Conservation (phyloP, 1,140 invertebrate genomes). For the Theocolax elegans region DNA sequence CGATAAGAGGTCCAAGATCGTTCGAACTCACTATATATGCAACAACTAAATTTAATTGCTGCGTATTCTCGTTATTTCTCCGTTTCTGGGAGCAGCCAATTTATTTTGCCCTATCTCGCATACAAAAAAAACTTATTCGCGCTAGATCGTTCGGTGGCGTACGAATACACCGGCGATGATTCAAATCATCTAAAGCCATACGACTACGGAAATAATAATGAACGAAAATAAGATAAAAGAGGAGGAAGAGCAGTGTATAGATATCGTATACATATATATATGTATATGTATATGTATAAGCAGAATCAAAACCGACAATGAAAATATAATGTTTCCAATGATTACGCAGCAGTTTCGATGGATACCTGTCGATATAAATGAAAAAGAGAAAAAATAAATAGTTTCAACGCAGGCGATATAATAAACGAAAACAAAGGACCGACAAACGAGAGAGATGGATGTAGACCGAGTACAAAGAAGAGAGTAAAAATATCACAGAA, state of each 20-base stretch:
- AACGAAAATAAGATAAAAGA: not conserved
- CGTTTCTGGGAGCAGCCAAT: too few relatives aligned
- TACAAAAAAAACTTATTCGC: too few relatives aligned
- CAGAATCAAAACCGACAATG: constrained; percentile 30
- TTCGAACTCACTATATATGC: too few relatives aligned
- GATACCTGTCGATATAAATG: not conserved
- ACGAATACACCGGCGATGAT: too few relatives aligned
- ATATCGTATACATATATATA: not conserved
- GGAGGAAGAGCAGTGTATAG: not conserved
- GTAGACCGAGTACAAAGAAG: not conserved
- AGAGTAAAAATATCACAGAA: constrained; percentile 29
- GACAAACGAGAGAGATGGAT: constrained; percentile 26
- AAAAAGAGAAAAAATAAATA: constrained; percentile 23
- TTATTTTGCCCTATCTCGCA: too few relatives aligned
- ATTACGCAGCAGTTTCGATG: constrained; percentile 28
- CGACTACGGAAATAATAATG: constrained; percentile 12
- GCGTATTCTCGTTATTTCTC: not conserved
- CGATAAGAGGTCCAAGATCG: too few relatives aligned
- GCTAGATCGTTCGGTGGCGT: too few relatives aligned
- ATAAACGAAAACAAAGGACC: constrained; percentile 35
- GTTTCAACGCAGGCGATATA: constrained; percentile 13
- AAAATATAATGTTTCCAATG: constrained; percentile 39
- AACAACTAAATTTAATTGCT: too few relatives aligned
- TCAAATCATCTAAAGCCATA: too few relatives aligned
- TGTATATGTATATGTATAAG: too few relatives aligned